Conservation (phyloP, 2,797 vertebrate species). For the Centropyge bicolor region DNA sequence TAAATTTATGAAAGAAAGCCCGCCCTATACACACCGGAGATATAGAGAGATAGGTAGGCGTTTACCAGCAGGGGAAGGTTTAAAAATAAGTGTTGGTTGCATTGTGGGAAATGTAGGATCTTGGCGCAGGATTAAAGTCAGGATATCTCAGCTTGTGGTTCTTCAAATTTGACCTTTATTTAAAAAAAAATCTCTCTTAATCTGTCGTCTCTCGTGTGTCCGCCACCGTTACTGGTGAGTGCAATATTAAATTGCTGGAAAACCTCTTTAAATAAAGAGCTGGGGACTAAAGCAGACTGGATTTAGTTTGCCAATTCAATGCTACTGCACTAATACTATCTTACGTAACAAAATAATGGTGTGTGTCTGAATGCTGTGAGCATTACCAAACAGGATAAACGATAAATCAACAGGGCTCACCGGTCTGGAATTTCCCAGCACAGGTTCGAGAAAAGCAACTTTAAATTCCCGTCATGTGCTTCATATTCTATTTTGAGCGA, state of each 20-base stretch:
- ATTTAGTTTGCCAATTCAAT: constrained; percentile 40
- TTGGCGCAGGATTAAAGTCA: neutral
- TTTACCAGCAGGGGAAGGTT: neutral
- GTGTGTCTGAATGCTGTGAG: constrained; percentile 17
- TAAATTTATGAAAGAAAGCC: neutral
- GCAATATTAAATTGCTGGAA: constrained; percentile 11
- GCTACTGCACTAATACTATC: constrained; percentile 15
- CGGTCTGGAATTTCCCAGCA: constrained; percentile 29
- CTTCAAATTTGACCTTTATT: neutral
- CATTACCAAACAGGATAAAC: constrained; percentile 55
- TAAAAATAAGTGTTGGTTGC: neutral
- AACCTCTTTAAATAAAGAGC: constrained; percentile 23
- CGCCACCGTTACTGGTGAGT: neutral
- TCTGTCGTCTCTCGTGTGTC: neutral
- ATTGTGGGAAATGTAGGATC: neutral
- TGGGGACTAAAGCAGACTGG: neutral
- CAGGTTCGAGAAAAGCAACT: neutral
- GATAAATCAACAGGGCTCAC: constrained; percentile 55
- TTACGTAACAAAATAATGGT: constrained; percentile 53
- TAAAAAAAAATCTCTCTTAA: neutral
- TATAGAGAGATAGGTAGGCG: neutral
- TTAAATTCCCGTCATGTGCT: constrained; percentile 20
- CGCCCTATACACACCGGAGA: neutral
- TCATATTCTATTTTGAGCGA: constrained; percentile 28
- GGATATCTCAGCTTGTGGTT: neutral